Conservation (phyloP, 1,140 invertebrate genomes). For the Drosophila mauritiana region DNA sequence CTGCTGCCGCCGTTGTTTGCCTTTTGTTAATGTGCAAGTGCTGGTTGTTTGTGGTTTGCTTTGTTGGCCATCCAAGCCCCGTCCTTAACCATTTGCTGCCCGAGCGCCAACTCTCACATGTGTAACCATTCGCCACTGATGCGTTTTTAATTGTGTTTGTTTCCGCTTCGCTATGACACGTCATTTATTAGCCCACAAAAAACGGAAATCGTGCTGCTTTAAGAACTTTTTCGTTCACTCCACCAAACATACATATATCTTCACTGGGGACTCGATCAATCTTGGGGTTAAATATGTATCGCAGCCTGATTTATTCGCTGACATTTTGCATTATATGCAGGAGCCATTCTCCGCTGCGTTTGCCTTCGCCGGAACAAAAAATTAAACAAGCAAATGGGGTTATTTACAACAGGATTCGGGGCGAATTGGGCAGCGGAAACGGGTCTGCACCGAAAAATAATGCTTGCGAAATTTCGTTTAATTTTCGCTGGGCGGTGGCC, state of each 20-base stretch:
- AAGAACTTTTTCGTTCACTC: background rate
- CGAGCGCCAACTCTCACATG: conserved; percentile 5
- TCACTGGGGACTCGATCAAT: background rate
- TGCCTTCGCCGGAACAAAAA: background rate
- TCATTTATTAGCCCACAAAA: conserved; percentile 64
- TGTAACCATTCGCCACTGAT: conserved; percentile 59
- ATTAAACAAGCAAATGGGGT: background rate
- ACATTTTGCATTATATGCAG: conserved; percentile 14
- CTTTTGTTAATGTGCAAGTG: conserved; percentile 36
- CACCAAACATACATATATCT: background rate
- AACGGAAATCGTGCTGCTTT: background rate
- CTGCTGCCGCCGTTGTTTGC: conserved; percentile 12
- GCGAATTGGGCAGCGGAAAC: background rate
- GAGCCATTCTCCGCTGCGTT: background rate
- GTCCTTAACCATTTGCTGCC: conserved; percentile 1
- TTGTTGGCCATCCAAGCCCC: conserved; percentile 7
- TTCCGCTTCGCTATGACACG: conserved; percentile 76
- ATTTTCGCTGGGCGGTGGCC: conserved; percentile 5
- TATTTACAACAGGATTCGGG: conserved; percentile 10
- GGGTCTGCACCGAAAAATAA: conserved; percentile 9
- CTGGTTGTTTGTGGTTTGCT: conserved; percentile 33
- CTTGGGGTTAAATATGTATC: conserved; percentile 3
- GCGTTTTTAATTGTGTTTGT: conserved; percentile 81
- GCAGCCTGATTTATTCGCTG: conserved; percentile 33
- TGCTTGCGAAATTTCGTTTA: conserved; percentile 25